phyloP scores from a whole-genome alignment of 1,140 invertebrate genomes.

The Tetramorium alpestre region DNA sequence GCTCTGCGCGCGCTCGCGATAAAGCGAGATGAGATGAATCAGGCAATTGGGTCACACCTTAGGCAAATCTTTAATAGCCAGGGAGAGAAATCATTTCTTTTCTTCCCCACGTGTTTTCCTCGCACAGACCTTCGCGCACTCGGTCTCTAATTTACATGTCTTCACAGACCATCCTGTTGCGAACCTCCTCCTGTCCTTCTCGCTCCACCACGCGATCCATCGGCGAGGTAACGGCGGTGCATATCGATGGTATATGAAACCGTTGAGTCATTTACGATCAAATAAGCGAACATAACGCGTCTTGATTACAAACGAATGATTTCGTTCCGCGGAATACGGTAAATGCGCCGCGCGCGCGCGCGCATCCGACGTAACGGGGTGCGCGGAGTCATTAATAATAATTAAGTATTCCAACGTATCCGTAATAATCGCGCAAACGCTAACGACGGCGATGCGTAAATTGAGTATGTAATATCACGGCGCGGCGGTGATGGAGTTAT shows the following conservation, averaged over 20 bases:
- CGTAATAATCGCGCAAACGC: conserved; percentile 41
- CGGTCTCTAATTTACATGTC: conserved; percentile 7
- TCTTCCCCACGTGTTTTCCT: background rate
- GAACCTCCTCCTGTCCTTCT: background rate
- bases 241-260: conserved; percentile 39
- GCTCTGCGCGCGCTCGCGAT: background rate
- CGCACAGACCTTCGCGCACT: background rate
- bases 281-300: conserved; percentile 49
- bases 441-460: conserved; percentile 57
- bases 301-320: conserved; percentile 50
- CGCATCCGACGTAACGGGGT: conserved; percentile 12
- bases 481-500: conserved; percentile 16
- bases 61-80: conserved; percentile 14
- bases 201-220: too few relatives aligned
- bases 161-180: background rate
- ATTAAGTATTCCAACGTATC: conserved; percentile 51
- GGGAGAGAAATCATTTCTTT: conserved; percentile 24
- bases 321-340: conserved; percentile 39
- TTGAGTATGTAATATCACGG: conserved; percentile 33
- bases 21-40: conserved; percentile 31
- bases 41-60: conserved; percentile 46
- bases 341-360: conserved; percentile 1
- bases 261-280: conserved; percentile 55
- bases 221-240: conserved; percentile 9
- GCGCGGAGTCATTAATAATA: conserved; percentile 49